Conservation (phyloP, 2,113 vertebrate species). For the Onychostoma macrolepis region DNA sequence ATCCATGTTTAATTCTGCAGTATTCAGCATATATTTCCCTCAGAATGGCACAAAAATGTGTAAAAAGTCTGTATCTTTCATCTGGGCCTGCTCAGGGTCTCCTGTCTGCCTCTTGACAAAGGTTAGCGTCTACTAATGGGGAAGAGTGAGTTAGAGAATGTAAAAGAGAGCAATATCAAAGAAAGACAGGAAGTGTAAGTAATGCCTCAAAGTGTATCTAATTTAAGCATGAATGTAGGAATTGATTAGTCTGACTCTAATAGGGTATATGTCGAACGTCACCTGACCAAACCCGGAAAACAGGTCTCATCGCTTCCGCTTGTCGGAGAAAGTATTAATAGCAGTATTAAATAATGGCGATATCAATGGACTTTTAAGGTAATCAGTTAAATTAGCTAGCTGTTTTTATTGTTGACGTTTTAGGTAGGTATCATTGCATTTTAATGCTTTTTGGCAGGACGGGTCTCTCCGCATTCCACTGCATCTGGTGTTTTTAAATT, state of each 20-base stretch:
- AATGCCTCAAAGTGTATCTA: background rate
- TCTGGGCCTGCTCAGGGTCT: background rate
- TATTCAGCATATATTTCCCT: background rate
- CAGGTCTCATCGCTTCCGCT: too few relatives aligned
- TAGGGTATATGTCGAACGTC: too few relatives aligned
- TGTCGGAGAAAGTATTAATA: too few relatives aligned
- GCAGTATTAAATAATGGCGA: too few relatives aligned
- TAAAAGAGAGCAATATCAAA: constrained; percentile 1
- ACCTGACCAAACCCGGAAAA: too few relatives aligned
- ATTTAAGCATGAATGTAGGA: background rate
- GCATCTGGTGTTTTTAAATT: too few relatives aligned
- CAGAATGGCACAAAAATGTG: background rate
- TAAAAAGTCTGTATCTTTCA: background rate
- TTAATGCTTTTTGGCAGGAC: too few relatives aligned
- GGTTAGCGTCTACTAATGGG: background rate
- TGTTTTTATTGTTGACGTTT: too few relatives aligned
- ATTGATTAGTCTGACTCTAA: background rate
- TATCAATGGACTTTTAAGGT: too few relatives aligned
- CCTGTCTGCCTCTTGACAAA: constrained; percentile 1
- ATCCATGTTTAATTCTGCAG: background rate
- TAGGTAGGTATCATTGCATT: too few relatives aligned
- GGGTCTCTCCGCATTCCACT: too few relatives aligned
- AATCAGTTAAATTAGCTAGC: too few relatives aligned
- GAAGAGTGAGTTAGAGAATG: background rate
- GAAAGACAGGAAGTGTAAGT: constrained; percentile 5